These are phyloP conservation scores for Hesperia comma DNA, from an alignment of 2,888 invertebrate species.

Conservation along the genomic window DNA sequence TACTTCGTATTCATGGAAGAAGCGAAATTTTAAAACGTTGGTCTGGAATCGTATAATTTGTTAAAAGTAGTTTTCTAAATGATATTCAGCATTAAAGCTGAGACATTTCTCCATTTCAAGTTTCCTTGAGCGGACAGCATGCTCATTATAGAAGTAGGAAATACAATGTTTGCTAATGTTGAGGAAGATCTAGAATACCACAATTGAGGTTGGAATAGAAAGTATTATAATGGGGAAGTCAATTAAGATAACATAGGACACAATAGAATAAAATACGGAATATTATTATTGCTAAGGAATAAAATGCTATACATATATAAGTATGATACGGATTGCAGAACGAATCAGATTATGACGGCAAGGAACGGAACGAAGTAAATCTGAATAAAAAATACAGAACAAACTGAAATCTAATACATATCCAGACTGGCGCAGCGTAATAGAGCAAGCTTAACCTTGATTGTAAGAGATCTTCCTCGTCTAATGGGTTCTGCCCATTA, in stretches of 20 bases:
- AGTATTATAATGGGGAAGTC: neutral
- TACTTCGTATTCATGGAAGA: conserved; percentile 23
- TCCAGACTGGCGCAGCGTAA: neutral
- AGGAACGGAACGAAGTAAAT: neutral
- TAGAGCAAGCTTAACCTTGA: neutral
- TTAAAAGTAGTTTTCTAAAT: conserved; percentile 30
- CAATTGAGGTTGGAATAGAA: neutral
- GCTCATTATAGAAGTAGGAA: conserved; percentile 1
- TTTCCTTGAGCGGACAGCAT: conserved; percentile 21
- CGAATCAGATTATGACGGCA: too few relatives aligned
- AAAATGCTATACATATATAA: neutral
- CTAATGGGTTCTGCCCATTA: neutral
- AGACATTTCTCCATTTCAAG: conserved; percentile 27
- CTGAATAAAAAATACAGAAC: too few relatives aligned
- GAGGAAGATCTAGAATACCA: neutral
- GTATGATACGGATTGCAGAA: neutral
- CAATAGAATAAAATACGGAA: too few relatives aligned
- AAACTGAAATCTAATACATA: neutral
- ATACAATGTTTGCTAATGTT: conserved; percentile 4
- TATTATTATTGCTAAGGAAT: too few relatives aligned
- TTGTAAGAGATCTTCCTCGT: too few relatives aligned
- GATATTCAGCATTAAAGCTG: conserved; percentile 30
- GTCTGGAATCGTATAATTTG: conserved; percentile 26
- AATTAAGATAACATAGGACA: too few relatives aligned
- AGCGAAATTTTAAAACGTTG: conserved; percentile 19